Percentiles rank a stretch among this genome's conserved stretches.
phyloP scores from a whole-genome alignment of 2,888 invertebrate species.

The Drosophila stalkeri region DNA sequence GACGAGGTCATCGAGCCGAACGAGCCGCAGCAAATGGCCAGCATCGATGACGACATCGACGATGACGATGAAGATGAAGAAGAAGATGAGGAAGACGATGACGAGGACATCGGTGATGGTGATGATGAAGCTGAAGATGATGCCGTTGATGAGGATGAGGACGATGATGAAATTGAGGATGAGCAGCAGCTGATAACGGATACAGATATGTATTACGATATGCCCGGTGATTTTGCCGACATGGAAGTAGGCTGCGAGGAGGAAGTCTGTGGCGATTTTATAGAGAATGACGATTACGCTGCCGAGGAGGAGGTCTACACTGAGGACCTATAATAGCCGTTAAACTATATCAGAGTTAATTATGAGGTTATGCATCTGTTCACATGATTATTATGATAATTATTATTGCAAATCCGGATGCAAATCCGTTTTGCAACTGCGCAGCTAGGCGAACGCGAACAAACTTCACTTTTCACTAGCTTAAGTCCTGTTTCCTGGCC shows the following conservation, averaged over 20 bases:
- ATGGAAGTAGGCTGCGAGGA: conserved; percentile 69
- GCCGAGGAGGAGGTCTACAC: conserved; percentile 81
- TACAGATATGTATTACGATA: conserved; percentile 60
- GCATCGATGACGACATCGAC: conserved; percentile 17
- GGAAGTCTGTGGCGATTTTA: conserved; percentile 64
- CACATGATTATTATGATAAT: not conserved
- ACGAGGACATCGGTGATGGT: conserved; percentile 6
- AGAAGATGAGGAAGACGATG: conserved; percentile 3
- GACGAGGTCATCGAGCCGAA: conserved; percentile 18
- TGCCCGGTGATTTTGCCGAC: conserved; percentile 66
- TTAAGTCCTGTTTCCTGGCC: conserved; percentile 28
- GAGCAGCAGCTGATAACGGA: conserved; percentile 44
- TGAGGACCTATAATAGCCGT: conserved; percentile 44
- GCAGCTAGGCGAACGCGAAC: not conserved
- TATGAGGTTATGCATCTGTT: not conserved
- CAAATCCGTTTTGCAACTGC: not conserved
- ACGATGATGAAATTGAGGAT: not conserved
- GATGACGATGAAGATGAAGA: conserved; percentile 1
- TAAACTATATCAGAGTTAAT: not conserved
- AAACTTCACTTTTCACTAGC: conserved; percentile 1
- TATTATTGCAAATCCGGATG: not conserved
- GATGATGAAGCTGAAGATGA: not conserved
- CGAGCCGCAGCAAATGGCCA: conserved; percentile 20
- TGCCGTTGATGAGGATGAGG: conserved; percentile 11
- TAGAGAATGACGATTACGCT: conserved; percentile 52